Percentiles rank a stretch among this genome's conserved stretches.
Evolutionary conservation across 2,113 vertebrate species (phyloP).

Genomic region (Bungarus multicinctus): DNA sequence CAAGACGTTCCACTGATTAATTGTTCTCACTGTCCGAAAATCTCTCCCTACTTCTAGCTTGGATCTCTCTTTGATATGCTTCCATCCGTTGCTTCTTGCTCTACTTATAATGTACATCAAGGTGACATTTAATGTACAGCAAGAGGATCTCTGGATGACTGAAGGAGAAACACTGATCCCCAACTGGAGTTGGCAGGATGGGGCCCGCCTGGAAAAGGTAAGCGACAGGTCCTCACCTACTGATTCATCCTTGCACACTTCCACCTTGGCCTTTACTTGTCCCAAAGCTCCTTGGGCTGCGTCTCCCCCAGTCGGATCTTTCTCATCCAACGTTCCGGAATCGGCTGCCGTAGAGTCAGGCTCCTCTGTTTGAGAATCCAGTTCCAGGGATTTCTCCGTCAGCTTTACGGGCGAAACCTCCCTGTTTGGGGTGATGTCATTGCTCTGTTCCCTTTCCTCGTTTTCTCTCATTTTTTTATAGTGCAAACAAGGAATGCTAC

Average conservation of each 20-base stretch:
- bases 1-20: neutral
- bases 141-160: neutral
- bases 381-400: conserved; percentile 64
- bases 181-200: neutral
- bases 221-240: conserved; percentile 75
- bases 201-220: neutral
- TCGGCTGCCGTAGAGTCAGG: conserved; percentile 74
- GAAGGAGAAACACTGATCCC: neutral
- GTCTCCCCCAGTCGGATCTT: conserved; percentile 72
- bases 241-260: conserved; percentile 99
- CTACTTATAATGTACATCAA: neutral
- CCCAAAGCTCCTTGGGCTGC: conserved; percentile 87
- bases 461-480: conserved; percentile 98
- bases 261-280: conserved; percentile 97
- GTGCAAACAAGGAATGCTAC: conserved; percentile 97
- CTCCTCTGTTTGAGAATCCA: conserved; percentile 71
- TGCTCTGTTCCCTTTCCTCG: conserved; percentile 86
- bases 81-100: neutral
- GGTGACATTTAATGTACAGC: neutral
- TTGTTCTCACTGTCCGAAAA: neutral
- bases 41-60: neutral
- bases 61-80: neutral
- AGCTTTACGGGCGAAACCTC: conserved; percentile 75
- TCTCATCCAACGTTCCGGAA: conserved; percentile 67
- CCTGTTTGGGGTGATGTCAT: conserved; percentile 73